These are phyloP conservation scores for Gadus chalcogrammus DNA, from an alignment of 2,113 vertebrate genomes.

Conservation along the genomic window DNA sequence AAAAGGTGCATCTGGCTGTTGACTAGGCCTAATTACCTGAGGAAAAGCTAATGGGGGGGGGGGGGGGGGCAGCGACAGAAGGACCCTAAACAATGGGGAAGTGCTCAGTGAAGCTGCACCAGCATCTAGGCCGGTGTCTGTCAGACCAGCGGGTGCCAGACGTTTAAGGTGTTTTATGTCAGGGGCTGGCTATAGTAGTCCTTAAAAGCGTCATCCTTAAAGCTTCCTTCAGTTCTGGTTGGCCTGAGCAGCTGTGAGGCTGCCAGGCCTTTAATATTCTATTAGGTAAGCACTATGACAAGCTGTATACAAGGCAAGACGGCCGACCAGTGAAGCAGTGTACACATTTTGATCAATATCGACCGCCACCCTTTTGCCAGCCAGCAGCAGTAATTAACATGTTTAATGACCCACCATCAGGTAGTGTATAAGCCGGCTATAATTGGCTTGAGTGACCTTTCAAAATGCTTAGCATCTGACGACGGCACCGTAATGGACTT, in stretches of 20 bases:
- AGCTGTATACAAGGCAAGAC: no score
- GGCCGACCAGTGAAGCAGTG: no score
- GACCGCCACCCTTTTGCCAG: slow-evolving; percentile 21
- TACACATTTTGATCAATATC: no score
- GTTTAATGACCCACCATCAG: slow-evolving; percentile 28
- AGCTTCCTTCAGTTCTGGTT: no score
- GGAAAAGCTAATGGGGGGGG: slow-evolving; percentile 63
- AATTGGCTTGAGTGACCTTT: slow-evolving; percentile 16
- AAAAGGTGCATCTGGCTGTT: slow-evolving; percentile 46
- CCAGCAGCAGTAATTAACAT: slow-evolving; percentile 22
- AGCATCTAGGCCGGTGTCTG: slow-evolving; percentile 19
- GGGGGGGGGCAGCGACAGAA: slow-evolving; percentile 28
- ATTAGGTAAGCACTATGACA: no score
- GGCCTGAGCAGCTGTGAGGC: no score
- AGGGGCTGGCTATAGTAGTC: no score
- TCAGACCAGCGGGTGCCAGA: no score
- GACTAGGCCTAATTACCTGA: slow-evolving; percentile 58
- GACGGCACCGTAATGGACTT: slow-evolving; percentile 19
- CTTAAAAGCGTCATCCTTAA: no score
- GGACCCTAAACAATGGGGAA: slow-evolving; percentile 49
- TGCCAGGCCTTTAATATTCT: no score
- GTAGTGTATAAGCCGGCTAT: not conserved
- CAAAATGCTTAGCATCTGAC: slow-evolving; percentile 34
- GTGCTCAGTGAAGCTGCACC: slow-evolving; percentile 59
- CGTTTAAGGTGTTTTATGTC: no score